Base-by-base conservation (phyloP, 2,888 invertebrate species). In the Aromia moschata region DNA sequence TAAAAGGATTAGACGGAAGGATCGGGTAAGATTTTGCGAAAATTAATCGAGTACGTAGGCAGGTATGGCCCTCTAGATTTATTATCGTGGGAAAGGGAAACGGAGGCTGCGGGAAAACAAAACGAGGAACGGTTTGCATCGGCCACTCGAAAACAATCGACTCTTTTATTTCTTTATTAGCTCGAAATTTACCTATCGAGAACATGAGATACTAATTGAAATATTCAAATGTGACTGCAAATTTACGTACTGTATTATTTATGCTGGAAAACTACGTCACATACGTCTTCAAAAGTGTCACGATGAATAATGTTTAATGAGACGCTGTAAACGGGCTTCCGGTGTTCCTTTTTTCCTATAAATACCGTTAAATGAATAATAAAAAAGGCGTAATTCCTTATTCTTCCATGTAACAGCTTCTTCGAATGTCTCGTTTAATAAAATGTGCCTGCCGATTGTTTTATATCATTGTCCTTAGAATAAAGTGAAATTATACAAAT, bases 41-140 rank as follows among this genome's bases (percentile, higher is more conserved):
- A 58, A 58, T 66, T 63, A 60, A 62, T 63, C 56, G 56, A 63
- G 59, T 40, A 44, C 45, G 18, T 37, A 45, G 56, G 59, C 46
- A 57, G 25, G 51, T 54, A n/a, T n/a, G n/a, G 25, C 25, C 45
- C 37, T 55, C 43, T 41, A 58, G 61, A 61, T 64, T 56, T 65
- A 64, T 64, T 60, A 64, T 64, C 70, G 70, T 70, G 70, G 67
- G 68, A 70, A 70, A 60, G 49, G 40, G 47, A 41, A 25, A 59
- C 7, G 10, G 1, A 15, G 25, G 15, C 37, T 12, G n/a, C n/a
- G 33, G 40, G 53, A 38, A 49, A 31, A 49, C 49, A 49, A 49
- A 44, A 11, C 5, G 33, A 14, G 12, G 44, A 15, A 2, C 44
- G 30, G 44, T 25, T 44, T 2, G n/a, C 11, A 44, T 12, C 12